A percentile compares a stretch with the other conserved stretches of the same genome.
Evolutionary conservation across 2,797 vertebrate species (phyloP).

Genomic region (Gambusia yucatana): DNA sequence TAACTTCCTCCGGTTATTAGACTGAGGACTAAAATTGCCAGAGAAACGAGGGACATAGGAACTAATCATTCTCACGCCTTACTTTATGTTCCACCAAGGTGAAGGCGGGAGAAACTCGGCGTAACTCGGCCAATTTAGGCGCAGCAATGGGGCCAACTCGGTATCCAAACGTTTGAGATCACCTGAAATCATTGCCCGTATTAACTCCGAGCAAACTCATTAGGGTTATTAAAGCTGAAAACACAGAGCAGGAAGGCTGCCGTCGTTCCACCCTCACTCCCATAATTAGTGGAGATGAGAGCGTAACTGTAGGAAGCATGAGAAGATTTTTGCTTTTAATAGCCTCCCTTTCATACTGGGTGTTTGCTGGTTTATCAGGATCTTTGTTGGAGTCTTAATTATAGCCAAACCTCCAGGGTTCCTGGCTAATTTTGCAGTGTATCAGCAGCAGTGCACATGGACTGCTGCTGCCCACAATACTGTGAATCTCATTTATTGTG

Average conservation of each 20-base stretch:
- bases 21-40: constrained; percentile 41
- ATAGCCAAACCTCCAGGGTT: constrained; percentile 19
- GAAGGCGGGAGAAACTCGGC: background rate
- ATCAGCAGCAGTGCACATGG: constrained; percentile 1
- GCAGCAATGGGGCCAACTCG: background rate
- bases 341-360: constrained; percentile 21
- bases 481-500: background rate
- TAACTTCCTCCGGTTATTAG: constrained; percentile 63
- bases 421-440: constrained; percentile 14
- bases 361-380: constrained; percentile 35
- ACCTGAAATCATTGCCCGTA: constrained; percentile 20
- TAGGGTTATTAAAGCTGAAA: constrained; percentile 44
- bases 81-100: constrained; percentile 47
- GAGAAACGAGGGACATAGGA: constrained; percentile 33
- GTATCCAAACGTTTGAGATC: constrained; percentile 20
- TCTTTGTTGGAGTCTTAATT: constrained; percentile 34
- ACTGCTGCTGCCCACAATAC: background rate
- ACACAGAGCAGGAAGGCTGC: background rate
- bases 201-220: constrained; percentile 43
- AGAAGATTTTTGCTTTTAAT: constrained; percentile 24
- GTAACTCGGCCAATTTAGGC: background rate
- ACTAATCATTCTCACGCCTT: constrained; percentile 54
- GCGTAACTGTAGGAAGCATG: constrained; percentile 2
- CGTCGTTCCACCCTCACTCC: constrained; percentile 16
- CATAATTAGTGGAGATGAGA: constrained; percentile 47